A percentile compares a stretch with the other conserved stretches of the same genome.
Evolutionary conservation across 2,888 invertebrate genomes (phyloP).

Genomic region (Bursaphelenchus okinawaensis): DNA sequence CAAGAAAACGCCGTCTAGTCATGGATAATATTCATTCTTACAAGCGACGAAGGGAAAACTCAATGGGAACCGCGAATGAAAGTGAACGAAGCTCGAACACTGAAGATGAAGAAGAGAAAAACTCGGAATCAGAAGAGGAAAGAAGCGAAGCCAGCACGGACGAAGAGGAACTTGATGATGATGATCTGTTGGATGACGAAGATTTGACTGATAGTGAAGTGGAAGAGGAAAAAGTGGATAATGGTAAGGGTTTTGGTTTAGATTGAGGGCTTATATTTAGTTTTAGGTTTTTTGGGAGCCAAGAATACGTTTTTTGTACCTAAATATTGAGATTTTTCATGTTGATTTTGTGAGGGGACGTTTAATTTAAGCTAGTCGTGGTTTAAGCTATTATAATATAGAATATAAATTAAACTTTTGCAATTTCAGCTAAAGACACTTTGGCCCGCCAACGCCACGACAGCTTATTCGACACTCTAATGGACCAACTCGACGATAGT

Average conservation of each 20-base stretch:
- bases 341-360: too few species aligned
- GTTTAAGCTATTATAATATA: too few species aligned
- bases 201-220: slow-evolving; percentile 11
- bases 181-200: slow-evolving; percentile 13
- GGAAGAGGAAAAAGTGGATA: slow-evolving; percentile 26
- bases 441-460: background rate
- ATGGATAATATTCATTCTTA: too few species aligned
- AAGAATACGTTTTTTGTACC: too few species aligned
- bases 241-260: slow-evolving; percentile 47
- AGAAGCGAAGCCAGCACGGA: background rate
- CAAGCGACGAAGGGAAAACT: slow-evolving; percentile 4
- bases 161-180: slow-evolving; percentile 15
- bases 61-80: background rate
- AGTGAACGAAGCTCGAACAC: slow-evolving; percentile 13
- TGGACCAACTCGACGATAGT: slow-evolving; percentile 17
- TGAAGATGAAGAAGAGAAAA: slow-evolving; percentile 25
- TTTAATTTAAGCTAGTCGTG: too few species aligned
- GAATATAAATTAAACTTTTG: too few species aligned
- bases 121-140: too few species aligned
- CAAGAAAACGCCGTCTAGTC: too few species aligned
- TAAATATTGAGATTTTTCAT: too few species aligned
- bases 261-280: too few species aligned
- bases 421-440: too few species aligned
- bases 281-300: too few species aligned
- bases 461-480: slow-evolving; percentile 10